Evolutionary conservation across 2,113 vertebrate species (phyloP), one percentile per base, ranked within the genome.

Genomic region (Coregonus clupeaformis): DNA sequence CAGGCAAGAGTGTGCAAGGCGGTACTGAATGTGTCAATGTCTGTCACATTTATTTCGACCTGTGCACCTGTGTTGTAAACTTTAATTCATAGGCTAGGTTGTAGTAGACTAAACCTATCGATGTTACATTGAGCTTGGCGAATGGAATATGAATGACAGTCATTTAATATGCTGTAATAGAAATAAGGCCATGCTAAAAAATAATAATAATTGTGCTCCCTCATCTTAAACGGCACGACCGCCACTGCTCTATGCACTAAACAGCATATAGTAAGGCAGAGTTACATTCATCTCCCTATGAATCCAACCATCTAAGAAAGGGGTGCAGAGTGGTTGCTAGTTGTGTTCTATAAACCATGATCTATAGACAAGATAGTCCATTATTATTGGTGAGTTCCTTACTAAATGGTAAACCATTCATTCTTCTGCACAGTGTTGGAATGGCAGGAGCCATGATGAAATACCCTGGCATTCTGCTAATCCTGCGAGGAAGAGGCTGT

Each of bases 401-500:
- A 62, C 59, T 25, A 62, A 62, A 62, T 3, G 6, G 59, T 3
- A n/a, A 32, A 42, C 29, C 0, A 18, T 49, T 5, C 5, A 24
- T 65, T 25, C 24, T 25, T 25, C 36, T 9, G 25, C 20, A 12
- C n/a, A 27, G 64, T 70, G 16, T 42, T 45, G n/a, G 14, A 69
- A 69, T 75, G 27, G 22, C 60, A 20, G 59, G 24, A 49, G 70
- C 62, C 67, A 55, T 24, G 62, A 49, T 49, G 24, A 72, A 64
- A 57, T 66, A 22, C 18, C 18, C 59, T 82, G 83, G 80, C 73
- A 71, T 47, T 68, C 73, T 69, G 65, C 68, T 60, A 66, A 83
- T 78, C 69, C 75, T 68, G 65, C 20, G 77, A 88, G 83, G 72
- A 79, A 52, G 49, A 52, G 69, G 78, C 27, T 71, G 69, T 85